These are phyloP conservation scores for Odontesthes bonariensis DNA, from an alignment of 2,113 vertebrate genomes.

Conservation along the genomic window DNA sequence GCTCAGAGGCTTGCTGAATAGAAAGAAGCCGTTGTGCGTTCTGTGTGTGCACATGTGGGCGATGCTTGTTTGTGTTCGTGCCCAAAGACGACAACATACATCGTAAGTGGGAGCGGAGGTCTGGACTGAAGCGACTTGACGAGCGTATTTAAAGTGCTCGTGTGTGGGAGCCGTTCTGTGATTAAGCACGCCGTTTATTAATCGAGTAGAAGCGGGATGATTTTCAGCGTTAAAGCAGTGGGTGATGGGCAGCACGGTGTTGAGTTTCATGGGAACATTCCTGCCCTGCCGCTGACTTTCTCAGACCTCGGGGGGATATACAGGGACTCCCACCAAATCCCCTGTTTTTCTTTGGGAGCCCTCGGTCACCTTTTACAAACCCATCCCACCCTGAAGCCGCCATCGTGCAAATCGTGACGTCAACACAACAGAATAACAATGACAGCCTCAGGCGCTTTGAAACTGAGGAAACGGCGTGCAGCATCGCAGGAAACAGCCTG, in stretches of 20 bases:
- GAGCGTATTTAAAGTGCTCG: neutral
- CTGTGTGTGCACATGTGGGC: neutral
- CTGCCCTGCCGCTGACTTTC: constrained; percentile 66
- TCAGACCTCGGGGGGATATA: constrained; percentile 37
- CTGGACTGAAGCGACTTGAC: too few species aligned
- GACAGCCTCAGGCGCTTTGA: too few species aligned
- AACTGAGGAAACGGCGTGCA: too few species aligned
- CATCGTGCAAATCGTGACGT: too few species aligned
- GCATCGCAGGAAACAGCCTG: too few species aligned
- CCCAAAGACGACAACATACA: neutral
- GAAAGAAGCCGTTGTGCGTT: neutral
- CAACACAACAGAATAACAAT: too few species aligned
- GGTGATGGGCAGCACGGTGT: constrained; percentile 34
- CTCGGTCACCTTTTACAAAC: constrained; percentile 2
- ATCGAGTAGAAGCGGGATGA: neutral
- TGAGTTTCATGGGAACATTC: constrained; percentile 80
- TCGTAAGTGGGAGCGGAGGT: too few species aligned
- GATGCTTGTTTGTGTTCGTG: neutral
- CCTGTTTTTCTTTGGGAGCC: constrained; percentile 15
- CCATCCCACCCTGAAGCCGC: neutral
- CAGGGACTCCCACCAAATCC: constrained; percentile 28
- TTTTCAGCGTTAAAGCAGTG: neutral
- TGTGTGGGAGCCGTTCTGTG: neutral
- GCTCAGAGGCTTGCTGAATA: neutral
- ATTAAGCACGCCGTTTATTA: neutral